These are phyloP conservation scores for Aix galericulata DNA, from an alignment of 2,113 vertebrate species.

Conservation along the genomic window DNA sequence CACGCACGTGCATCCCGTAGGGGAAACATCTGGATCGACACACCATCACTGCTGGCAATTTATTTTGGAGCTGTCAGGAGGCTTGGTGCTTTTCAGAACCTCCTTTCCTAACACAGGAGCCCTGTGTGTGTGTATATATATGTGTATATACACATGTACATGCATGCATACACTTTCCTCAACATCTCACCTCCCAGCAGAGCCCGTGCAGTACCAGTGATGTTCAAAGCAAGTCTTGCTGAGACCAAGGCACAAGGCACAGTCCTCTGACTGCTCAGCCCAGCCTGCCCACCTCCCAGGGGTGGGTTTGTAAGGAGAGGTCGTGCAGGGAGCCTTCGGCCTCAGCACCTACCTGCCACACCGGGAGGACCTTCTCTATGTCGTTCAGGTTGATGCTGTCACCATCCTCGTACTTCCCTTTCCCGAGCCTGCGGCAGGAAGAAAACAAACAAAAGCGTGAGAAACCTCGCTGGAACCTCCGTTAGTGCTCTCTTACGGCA, in stretches of 20 bases:
- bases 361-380: conserved; percentile 93
- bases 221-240: background rate
- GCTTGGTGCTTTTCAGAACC: background rate
- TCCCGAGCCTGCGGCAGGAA: conserved; percentile 83
- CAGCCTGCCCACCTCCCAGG: background rate
- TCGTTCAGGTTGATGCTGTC: conserved; percentile 93
- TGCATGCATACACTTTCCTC: background rate
- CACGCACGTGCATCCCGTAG: rapidly evolving
- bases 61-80: background rate
- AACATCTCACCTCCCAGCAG: rapidly evolving
- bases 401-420: conserved; percentile 89
- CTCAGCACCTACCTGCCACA: conserved; percentile 82
- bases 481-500: background rate
- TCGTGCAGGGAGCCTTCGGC: background rate
- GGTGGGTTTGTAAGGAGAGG: background rate
- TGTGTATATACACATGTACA: rapidly evolving
- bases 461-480: background rate
- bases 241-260: background rate
- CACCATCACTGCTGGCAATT: background rate
- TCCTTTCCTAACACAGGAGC: background rate
- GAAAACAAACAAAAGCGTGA: background rate
- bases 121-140: no score
- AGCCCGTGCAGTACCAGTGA: rapidly evolving
- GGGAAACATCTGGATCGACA: background rate
- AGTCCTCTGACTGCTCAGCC: background rate